Evolutionary conservation across 2,797 vertebrate genomes (phyloP).

Genomic region (Cetoscarus ocellatus): DNA sequence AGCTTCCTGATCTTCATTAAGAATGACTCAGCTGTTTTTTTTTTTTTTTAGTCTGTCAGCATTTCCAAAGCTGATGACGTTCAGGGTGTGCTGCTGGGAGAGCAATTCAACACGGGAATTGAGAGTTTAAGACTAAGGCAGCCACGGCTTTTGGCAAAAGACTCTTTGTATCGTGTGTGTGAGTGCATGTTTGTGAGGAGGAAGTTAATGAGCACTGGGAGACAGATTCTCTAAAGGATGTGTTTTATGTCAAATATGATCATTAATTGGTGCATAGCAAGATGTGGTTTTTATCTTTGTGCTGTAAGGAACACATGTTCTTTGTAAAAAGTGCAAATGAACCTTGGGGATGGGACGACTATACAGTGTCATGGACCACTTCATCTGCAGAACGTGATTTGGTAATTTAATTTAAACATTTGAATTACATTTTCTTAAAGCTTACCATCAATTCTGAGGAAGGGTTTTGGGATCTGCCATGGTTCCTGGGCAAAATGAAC

Average conservation of each 20-base stretch:
- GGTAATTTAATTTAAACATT: too few relatives aligned
- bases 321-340: too few relatives aligned
- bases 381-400: too few relatives aligned
- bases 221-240: too few relatives aligned
- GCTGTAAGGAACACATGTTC: not conserved
- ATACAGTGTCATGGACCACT: too few relatives aligned
- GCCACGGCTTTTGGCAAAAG: constrained; percentile 41
- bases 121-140: constrained; percentile 66
- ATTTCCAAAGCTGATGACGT: constrained; percentile 76
- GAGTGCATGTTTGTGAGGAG: not conserved
- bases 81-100: constrained; percentile 63
- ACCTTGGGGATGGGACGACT: too few relatives aligned
- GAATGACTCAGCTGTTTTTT: constrained; percentile 81
- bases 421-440: too few relatives aligned
- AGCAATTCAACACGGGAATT: constrained; percentile 60
- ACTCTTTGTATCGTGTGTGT: constrained; percentile 15
- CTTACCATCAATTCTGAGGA: too few relatives aligned
- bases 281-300: not conserved
- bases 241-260: too few relatives aligned
- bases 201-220: not conserved
- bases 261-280: too few relatives aligned
- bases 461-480: too few relatives aligned
- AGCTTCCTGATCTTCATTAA: constrained; percentile 83
- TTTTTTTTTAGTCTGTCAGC: constrained; percentile 71
- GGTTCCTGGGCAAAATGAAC: too few relatives aligned